These are phyloP conservation scores for Rhynchomys soricoides DNA, from an alignment of 2,113 vertebrate genomes.

Conservation along the genomic window DNA sequence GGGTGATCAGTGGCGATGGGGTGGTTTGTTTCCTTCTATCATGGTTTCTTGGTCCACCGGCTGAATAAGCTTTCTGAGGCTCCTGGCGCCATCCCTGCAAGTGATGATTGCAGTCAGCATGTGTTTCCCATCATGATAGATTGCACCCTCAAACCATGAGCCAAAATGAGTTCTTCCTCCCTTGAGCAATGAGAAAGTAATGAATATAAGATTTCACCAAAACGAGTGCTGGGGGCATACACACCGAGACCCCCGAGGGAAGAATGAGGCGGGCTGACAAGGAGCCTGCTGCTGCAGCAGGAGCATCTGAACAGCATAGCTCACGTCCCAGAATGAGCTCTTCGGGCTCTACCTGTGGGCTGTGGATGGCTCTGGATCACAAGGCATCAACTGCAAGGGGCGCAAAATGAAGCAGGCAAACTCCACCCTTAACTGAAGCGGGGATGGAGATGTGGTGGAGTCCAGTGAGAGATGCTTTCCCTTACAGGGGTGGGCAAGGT, in stretches of 20 bases:
- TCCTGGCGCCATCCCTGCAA: too few species aligned
- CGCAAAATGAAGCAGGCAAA: neutral
- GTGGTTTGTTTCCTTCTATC: neutral
- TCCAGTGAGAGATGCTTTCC: neutral
- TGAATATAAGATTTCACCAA: neutral
- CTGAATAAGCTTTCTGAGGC: neutral
- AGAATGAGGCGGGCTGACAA: neutral
- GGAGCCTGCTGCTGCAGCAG: neutral
- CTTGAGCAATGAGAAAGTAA: neutral
- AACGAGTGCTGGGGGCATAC: neutral
- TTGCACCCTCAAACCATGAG: neutral
- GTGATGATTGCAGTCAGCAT: too few species aligned
- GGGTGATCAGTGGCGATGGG: neutral
- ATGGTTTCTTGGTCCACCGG: neutral
- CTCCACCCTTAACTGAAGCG: neutral
- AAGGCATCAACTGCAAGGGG: neutral
- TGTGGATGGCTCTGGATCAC: neutral
- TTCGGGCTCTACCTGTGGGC: neutral
- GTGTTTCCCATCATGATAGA: neutral
- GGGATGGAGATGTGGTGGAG: neutral
- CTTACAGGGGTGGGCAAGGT: neutral
- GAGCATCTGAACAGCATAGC: rapidly evolving
- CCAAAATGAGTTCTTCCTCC: neutral
- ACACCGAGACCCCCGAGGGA: neutral
- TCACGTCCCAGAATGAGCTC: neutral